Conservation (phyloP, 2,797 vertebrate genomes). For the Erethizon dorsatum region DNA sequence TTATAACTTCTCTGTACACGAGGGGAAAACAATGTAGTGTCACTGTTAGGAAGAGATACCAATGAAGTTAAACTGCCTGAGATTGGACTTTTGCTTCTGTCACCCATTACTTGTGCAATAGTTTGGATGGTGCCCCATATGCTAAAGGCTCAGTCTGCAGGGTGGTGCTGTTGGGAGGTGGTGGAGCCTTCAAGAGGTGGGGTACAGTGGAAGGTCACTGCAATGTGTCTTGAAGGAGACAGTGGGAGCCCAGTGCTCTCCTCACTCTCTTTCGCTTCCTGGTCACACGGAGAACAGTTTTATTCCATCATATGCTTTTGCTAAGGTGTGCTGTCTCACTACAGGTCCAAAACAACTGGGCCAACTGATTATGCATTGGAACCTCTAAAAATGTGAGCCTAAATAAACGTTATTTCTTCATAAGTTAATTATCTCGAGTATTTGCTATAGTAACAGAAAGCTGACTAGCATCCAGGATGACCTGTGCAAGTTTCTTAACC, state of each 20-base stretch:
- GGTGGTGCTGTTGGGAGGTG: neutral
- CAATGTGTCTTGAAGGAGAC: neutral
- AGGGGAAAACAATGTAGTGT: neutral
- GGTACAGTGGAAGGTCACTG: neutral
- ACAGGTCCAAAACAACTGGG: neutral
- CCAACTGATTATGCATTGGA: neutral
- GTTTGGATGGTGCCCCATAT: neutral
- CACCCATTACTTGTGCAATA: neutral
- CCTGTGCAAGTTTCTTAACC: neutral
- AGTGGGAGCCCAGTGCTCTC: neutral
- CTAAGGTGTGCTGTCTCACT: neutral
- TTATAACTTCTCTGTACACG: neutral
- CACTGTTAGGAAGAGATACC: neutral
- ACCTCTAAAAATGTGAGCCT: neutral
- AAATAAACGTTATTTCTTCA: neutral
- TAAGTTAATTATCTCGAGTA: neutral
- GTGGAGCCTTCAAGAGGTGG: neutral
- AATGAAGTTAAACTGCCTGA: neutral
- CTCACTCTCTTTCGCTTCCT: neutral
- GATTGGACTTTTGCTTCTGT: neutral
- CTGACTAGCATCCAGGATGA: neutral
- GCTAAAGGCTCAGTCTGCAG: neutral
- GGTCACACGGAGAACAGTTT: neutral
- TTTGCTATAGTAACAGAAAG: neutral
- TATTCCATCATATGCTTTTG: too few species aligned